Conservation (phyloP, 2,113 vertebrate genomes). For the Sitta europaea region DNA sequence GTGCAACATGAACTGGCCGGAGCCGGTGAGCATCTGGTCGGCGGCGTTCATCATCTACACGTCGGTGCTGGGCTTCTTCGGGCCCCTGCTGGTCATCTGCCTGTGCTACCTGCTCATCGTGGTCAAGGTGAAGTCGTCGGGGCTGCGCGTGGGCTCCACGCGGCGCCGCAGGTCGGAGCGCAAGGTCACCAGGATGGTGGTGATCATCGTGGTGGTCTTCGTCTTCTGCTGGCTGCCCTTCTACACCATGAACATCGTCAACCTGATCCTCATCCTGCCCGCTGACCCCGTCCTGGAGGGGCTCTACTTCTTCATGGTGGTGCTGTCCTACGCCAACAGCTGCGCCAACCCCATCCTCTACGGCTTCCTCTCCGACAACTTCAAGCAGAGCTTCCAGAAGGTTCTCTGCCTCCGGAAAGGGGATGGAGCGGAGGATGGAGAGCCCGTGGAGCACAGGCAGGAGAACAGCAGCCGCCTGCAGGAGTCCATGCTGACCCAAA, state of each 20-base stretch:
- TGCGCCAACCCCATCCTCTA: slow-evolving; percentile 95
- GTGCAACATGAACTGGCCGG: slow-evolving; percentile 95
- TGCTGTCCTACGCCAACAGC: slow-evolving; percentile 92
- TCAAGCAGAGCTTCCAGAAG: slow-evolving; percentile 90
- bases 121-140: slow-evolving; percentile 85
- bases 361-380: slow-evolving; percentile 91
- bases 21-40: slow-evolving; percentile 84
- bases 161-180: slow-evolving; percentile 85
- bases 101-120: slow-evolving; percentile 91
- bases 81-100: slow-evolving; percentile 88
- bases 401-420: slow-evolving; percentile 82
- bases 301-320: slow-evolving; percentile 89
- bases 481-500: slow-evolving; percentile 72
- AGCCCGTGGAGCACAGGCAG: slow-evolving; percentile 74
- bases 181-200: slow-evolving; percentile 92
- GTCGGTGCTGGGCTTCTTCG: slow-evolving; percentile 87
- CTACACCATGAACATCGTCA: slow-evolving; percentile 91
- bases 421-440: slow-evolving; percentile 76
- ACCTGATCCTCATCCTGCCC: slow-evolving; percentile 85
- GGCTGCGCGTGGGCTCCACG: slow-evolving; percentile 79
- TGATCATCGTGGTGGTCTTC: slow-evolving; percentile 91
- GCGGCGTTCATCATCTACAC: slow-evolving; percentile 91
- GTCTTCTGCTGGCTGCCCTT: slow-evolving; percentile 95
- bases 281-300: slow-evolving; percentile 81
- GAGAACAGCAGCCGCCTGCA: slow-evolving; percentile 81